Percentiles rank a stretch among this genome's conserved stretches.
Conservation (phyloP, 2,113 vertebrate species). For the Jacana jacana region DNA sequence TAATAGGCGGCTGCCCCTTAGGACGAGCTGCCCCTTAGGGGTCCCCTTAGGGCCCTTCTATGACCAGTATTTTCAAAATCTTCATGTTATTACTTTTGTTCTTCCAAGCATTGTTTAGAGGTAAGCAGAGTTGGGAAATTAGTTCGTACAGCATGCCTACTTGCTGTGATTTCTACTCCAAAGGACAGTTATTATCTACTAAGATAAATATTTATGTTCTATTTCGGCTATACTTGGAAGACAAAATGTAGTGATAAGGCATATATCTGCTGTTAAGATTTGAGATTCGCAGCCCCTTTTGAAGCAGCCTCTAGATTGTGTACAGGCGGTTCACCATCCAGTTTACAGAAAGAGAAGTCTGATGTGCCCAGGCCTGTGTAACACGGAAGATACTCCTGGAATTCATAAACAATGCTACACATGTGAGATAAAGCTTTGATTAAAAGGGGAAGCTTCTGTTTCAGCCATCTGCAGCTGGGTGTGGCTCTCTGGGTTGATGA, state of each 20-base stretch:
- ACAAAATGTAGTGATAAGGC: neutral
- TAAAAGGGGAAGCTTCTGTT: conserved; percentile 26
- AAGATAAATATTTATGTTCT: neutral
- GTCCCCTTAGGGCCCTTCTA: too few relatives aligned
- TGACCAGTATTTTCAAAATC: neutral
- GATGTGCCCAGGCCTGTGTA: conserved; percentile 20
- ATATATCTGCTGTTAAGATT: neutral
- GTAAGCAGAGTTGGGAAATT: neutral
- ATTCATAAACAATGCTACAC: conserved; percentile 33
- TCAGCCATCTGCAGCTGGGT: conserved; percentile 31
- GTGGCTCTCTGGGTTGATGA: neutral
- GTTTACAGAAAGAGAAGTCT: neutral
- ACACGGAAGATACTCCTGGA: neutral
- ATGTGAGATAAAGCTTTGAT: conserved; percentile 36
- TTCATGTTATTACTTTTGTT: neutral
- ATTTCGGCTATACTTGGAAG: neutral
- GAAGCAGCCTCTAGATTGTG: neutral
- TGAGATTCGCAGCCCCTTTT: neutral
- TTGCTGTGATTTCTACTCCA: neutral
- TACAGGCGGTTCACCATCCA: neutral
- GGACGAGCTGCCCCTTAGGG: neutral
- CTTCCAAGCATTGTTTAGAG: neutral
- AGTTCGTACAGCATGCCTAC: neutral
- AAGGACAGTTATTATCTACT: neutral
- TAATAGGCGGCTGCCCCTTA: neutral